Percentiles rank a stretch among this genome's conserved stretches.
phyloP scores from a whole-genome alignment of 2,113 vertebrate species.

The Vanacampus margaritifer region DNA sequence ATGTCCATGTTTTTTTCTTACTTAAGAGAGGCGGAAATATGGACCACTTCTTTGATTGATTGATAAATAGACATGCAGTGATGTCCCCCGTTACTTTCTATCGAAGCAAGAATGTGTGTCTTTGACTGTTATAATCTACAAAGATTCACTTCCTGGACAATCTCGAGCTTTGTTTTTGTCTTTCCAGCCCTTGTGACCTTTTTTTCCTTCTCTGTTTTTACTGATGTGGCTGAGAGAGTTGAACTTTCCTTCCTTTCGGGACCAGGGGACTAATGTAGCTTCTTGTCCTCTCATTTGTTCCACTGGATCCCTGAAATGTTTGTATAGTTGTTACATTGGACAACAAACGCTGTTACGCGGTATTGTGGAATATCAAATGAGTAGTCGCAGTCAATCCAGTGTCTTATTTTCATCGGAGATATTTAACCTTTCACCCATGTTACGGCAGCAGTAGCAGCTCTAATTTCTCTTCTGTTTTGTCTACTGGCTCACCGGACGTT shows the following conservation, averaged over 20 bases:
- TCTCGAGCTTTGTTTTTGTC: not conserved
- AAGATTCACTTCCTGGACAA: conserved; percentile 21
- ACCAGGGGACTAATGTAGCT: not conserved
- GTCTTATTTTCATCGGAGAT: conserved; percentile 12
- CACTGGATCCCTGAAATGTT: not conserved
- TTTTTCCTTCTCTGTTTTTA: conserved; percentile 8
- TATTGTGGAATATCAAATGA: not conserved
- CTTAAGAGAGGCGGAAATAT: not conserved
- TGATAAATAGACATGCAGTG: not conserved
- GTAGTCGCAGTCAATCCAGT: not conserved
- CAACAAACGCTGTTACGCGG: not conserved
- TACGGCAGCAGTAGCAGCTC: conserved; percentile 18
- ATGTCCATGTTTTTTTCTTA: not conserved
- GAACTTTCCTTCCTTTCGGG: conserved; percentile 11
- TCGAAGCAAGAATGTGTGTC: conserved; percentile 8
- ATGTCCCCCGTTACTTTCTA: not conserved
- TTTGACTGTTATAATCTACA: conserved; percentile 8
- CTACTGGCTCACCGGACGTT: conserved; percentile 34
- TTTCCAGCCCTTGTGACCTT: not conserved
- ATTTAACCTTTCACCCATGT: conserved; percentile 25
- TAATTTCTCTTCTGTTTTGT: conserved; percentile 32
- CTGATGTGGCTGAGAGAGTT: not conserved
- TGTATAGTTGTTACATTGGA: not conserved
- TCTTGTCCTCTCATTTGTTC: not conserved
- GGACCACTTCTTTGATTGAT: not conserved